Evolutionary conservation across 30 jellyfish, hydroid and myxozoan genomes (phyloP).

Genomic region (Hydractinia symbiolongicarpus): DNA sequence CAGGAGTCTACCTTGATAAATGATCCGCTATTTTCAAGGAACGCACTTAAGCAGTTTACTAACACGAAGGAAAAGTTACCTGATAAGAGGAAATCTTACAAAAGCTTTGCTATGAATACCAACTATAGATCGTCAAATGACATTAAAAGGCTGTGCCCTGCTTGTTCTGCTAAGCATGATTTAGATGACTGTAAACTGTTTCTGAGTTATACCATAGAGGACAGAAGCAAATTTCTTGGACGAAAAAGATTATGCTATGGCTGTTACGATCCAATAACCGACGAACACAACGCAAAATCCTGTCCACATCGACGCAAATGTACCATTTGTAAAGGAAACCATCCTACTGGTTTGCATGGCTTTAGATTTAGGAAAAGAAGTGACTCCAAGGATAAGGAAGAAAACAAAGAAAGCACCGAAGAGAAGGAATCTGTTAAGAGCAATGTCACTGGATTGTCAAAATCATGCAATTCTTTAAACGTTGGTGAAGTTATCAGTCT

Average conservation of each 20-base stretch:
- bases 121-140: too few species aligned
- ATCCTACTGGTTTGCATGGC: slow-evolving; percentile 40
- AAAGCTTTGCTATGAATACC: too few species aligned
- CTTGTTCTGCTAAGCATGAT: too few species aligned
- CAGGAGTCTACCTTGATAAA: slow-evolving; percentile 27
- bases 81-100: background rate
- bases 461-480: too few species aligned
- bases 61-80: background rate
- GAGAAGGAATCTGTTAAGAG: background rate
- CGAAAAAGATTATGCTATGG: too few species aligned
- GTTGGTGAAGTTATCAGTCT: slow-evolving; percentile 31
- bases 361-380: background rate
- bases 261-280: too few species aligned
- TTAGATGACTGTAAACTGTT: background rate
- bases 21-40: slow-evolving; percentile 33
- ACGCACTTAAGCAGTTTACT: background rate
- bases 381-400: background rate
- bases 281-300: slow-evolving; percentile 13
- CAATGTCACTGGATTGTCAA: too few species aligned
- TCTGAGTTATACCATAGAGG: slow-evolving; percentile 9
- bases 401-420: background rate
- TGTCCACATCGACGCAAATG: slow-evolving; percentile 22
- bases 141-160: too few species aligned
- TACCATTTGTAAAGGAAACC: slow-evolving; percentile 14
- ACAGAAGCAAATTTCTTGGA: slow-evolving; percentile 11